A percentile compares a stretch with the other conserved stretches of the same genome.
Evolutionary conservation across 2,888 invertebrate species (phyloP).

Genomic region (Rhagonycha lutea): DNA sequence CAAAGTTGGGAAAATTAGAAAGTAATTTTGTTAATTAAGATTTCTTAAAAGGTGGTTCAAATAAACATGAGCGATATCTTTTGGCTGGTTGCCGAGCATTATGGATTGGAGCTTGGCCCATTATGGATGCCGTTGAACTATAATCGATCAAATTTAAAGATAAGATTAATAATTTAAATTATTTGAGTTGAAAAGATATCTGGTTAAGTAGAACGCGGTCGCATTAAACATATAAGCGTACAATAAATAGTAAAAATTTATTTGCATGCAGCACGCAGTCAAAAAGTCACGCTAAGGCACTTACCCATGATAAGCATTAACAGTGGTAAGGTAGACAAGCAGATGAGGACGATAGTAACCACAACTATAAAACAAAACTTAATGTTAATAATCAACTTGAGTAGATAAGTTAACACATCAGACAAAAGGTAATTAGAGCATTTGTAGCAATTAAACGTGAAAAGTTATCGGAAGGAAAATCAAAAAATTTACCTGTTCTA

Average conservation of each 20-base stretch:
- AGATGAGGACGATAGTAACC: slow-evolving; percentile 71
- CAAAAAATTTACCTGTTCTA: slow-evolving; percentile 64
- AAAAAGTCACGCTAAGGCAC: slow-evolving; percentile 45
- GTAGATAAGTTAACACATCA: neutral
- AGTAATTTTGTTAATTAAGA: neutral
- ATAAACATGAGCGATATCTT: no score
- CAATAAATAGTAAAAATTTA: neutral
- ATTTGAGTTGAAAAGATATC: neutral
- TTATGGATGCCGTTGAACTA: no score
- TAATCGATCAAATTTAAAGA: neutral
- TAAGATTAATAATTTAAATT: neutral
- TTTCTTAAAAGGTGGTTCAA: neutral
- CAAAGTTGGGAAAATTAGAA: neutral
- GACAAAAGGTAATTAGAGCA: neutral
- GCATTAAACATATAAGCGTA: neutral
- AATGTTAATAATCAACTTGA: neutral
- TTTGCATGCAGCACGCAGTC: slow-evolving; percentile 41
- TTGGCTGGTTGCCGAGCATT: neutral
- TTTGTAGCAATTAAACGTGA: neutral
- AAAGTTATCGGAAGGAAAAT: neutral
- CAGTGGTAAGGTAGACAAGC: slow-evolving; percentile 70
- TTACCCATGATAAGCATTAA: slow-evolving; percentile 80
- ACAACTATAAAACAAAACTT: slow-evolving; percentile 62
- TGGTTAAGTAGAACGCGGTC: neutral
- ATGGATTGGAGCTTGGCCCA: no score